Evolutionary conservation across 2,113 vertebrate genomes (phyloP), one percentile per base, ranked within the genome.

Genomic region (Pelvicachromis taeniatus): DNA sequence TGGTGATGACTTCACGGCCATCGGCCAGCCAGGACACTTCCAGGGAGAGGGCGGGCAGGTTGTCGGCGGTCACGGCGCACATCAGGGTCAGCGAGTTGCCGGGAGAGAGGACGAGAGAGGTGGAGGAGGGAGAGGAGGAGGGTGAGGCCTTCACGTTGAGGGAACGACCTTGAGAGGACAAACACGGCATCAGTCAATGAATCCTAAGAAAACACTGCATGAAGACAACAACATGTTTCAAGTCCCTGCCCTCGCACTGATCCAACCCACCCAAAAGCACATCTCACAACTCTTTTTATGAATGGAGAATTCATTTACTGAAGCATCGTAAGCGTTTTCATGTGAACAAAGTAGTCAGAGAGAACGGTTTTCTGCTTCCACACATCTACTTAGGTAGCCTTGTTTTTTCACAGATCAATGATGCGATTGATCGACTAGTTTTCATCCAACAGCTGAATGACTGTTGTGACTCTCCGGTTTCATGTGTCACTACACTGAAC

Each of bases 21-120:
- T 90, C 89, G 0, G 92, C 50, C 80, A 96, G 86, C 96, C 96
- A 97, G 80, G 90, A 77, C 55, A 96, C 94, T 19, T 96, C 96
- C 82, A 96, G 92, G 31, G 90, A 80, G n/a, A 96, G 77, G 12
- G 83, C 68, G 11, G 87, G 63, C 61, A 92, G 82, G 89, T 94
- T 92, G 81, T 93, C 92, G 3, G 91, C 88, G 2, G 87, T 13
- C 9, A 96, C 90, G 13, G 78, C 85, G 91, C 96, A 97, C 61
- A 92, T 83, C 53, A 97, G 95, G 78, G 89, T 88, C 86, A 97
- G 83, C 16, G 89, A 77, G 65, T 93, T 91, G 21, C 91, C 95
- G 2, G 90, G 85, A 29, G 88, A 87, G 58, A 96, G 86, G 6
- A 88, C 45, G 56, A 61, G 53, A 3, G 93, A 53, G 23, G 88